A percentile compares a stretch with the other conserved stretches of the same genome.
Conservation (phyloP, 2,888 invertebrate species). For the Pedicia rivosa region DNA sequence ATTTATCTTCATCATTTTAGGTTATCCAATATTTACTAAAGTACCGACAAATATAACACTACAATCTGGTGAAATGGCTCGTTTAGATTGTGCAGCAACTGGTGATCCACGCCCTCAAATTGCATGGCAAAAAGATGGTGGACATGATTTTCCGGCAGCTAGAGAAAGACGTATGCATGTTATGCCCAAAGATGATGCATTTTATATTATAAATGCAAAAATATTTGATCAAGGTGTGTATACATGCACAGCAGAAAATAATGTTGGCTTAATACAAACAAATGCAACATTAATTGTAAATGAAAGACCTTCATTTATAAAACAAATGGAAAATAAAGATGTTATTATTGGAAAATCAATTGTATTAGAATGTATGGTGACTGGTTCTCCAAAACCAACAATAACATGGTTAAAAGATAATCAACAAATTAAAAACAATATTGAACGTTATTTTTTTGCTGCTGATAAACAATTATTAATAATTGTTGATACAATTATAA, state of each 20-base stretch:
- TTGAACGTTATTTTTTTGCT: slow-evolving; percentile 74
- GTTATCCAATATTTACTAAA: slow-evolving; percentile 74
- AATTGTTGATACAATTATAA: slow-evolving; percentile 60
- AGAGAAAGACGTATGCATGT: slow-evolving; percentile 85
- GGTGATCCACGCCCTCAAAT: slow-evolving; percentile 83
- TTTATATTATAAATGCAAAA: slow-evolving; percentile 85
- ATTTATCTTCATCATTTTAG: slow-evolving; percentile 24
- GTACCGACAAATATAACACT: slow-evolving; percentile 72
- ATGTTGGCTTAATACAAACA: slow-evolving; percentile 71
- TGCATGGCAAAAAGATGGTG: slow-evolving; percentile 84
- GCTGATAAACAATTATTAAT: slow-evolving; percentile 76
- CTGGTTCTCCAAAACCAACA: slow-evolving; percentile 68
- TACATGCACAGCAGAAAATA: slow-evolving; percentile 83
- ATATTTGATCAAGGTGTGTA: slow-evolving; percentile 81
- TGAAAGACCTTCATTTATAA: slow-evolving; percentile 74
- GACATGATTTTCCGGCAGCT: slow-evolving; percentile 87
- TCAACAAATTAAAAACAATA: slow-evolving; percentile 45
- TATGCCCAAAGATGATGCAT: slow-evolving; percentile 78
- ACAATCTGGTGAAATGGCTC: slow-evolving; percentile 69
- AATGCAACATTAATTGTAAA: slow-evolving; percentile 72
- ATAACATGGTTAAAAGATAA: slow-evolving; percentile 79
- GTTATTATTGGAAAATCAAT: slow-evolving; percentile 66
- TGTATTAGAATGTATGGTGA: slow-evolving; percentile 76
- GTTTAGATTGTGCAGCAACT: slow-evolving; percentile 78
- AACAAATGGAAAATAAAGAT: slow-evolving; percentile 73